Conservation (phyloP, 30 jellyfish, hydroid and myxozoan species). For the Hydra vulgaris region DNA sequence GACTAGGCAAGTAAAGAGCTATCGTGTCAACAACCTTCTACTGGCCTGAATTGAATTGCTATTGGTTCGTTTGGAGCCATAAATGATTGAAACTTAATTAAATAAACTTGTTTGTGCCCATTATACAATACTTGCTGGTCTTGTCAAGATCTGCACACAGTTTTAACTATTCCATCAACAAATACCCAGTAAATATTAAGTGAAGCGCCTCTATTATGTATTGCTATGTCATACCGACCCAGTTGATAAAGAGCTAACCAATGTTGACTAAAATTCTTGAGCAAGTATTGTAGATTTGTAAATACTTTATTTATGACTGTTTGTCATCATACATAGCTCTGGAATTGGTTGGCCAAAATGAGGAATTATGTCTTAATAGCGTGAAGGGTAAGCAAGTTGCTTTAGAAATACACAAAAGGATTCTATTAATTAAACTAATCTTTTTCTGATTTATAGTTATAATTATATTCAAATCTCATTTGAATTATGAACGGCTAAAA, state of each 20-base stretch:
- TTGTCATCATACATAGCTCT: background rate
- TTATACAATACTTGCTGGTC: constrained; percentile 29
- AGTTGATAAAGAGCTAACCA: constrained; percentile 15
- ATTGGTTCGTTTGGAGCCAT: too few species aligned
- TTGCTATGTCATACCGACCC: constrained; percentile 16
- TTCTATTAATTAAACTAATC: too few species aligned
- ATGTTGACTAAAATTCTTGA: constrained; percentile 24
- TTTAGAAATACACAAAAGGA: too few species aligned
- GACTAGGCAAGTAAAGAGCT: constrained; percentile 33
- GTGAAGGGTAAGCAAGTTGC: too few species aligned
- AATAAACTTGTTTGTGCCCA: constrained; percentile 30
- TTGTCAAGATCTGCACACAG: too few species aligned
- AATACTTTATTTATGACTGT: background rate
- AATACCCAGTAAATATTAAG: constrained; percentile 33
- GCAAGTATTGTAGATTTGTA: background rate
- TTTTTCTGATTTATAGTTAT: too few species aligned
- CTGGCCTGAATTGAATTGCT: too few species aligned
- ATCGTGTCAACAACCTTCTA: constrained; percentile 54
- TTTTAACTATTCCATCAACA: constrained; percentile 42
- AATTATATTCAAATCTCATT: too few species aligned
- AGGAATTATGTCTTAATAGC: constrained; percentile 1
- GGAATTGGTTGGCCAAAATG: background rate
- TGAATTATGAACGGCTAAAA: too few species aligned
- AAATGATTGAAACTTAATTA: constrained; percentile 40
- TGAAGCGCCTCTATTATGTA: constrained; percentile 28